A percentile compares a stretch with the other conserved stretches of the same genome.
Evolutionary conservation across 2,797 vertebrate genomes (phyloP).

Genomic region (Peromyscus aztecus): DNA sequence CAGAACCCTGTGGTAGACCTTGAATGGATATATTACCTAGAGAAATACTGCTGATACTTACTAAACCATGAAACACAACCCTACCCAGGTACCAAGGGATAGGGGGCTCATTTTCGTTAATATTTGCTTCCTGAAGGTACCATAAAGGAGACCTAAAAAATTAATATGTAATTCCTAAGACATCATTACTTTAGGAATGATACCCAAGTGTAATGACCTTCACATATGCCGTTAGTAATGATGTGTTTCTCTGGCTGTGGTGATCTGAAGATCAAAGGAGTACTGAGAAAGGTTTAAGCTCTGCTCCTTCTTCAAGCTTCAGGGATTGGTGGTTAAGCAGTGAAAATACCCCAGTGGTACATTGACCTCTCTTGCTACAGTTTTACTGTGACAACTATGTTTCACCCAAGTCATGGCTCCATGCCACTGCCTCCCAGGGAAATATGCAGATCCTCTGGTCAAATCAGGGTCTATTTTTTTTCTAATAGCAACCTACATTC

Average conservation of each 20-base stretch:
- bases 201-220: neutral
- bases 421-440: neutral
- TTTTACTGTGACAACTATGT: neutral
- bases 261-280: neutral
- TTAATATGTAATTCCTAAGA: neutral
- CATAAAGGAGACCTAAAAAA: neutral
- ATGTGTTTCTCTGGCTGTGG: neutral
- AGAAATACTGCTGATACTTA: neutral
- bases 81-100: neutral
- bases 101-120: neutral
- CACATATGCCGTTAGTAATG: neutral
- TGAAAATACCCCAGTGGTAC: neutral
- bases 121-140: neutral
- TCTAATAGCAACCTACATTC: conserved; percentile 24
- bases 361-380: neutral
- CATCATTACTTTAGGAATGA: conserved; percentile 1
- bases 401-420: neutral
- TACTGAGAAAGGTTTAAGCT: neutral
- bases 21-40: neutral
- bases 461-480: conserved; percentile 29
- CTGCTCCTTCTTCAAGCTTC: neutral
- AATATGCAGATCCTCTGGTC: conserved; percentile 4
- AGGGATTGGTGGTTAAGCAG: neutral
- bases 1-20: neutral
- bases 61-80: neutral